These are phyloP conservation scores for Melanotaenia duboulayi DNA, from an alignment of 2,113 vertebrate genomes.

Conservation along the genomic window DNA sequence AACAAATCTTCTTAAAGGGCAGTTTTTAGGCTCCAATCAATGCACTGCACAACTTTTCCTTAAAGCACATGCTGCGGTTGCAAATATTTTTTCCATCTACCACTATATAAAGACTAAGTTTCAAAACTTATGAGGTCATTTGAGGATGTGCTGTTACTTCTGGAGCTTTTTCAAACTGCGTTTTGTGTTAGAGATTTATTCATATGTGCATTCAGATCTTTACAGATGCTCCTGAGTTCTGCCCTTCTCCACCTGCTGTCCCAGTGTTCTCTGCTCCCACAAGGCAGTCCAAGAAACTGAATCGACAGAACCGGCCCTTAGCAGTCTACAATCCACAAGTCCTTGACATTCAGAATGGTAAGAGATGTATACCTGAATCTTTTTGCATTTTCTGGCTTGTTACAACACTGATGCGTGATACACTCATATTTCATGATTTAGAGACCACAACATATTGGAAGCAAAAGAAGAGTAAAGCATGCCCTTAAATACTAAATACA, in stretches of 20 bases:
- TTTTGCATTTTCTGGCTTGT: constrained; percentile 13
- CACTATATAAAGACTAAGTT: constrained; percentile 48
- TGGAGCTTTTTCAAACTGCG: constrained; percentile 12
- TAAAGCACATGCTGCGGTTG: constrained; percentile 45
- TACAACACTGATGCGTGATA: not conserved
- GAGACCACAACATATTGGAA: not conserved
- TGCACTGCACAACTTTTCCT: constrained; percentile 44
- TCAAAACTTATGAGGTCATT: constrained; percentile 44
- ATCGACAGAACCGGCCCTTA: constrained; percentile 89
- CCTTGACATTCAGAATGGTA: constrained; percentile 93
- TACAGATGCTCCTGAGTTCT: constrained; percentile 87
- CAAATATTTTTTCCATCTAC: constrained; percentile 58
- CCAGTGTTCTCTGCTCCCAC: constrained; percentile 88
- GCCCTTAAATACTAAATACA: not conserved
- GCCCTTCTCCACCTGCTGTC: constrained; percentile 77
- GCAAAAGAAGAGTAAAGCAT: constrained; percentile 10
- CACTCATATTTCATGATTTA: constrained; percentile 13
- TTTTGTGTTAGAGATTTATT: constrained; percentile 40
- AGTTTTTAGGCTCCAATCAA: constrained; percentile 56
- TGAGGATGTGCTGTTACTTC: constrained; percentile 51
- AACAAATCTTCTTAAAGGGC: constrained; percentile 47
- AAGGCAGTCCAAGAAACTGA: constrained; percentile 91
- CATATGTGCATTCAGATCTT: constrained; percentile 90
- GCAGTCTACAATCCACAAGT: constrained; percentile 94
- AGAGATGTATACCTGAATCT: constrained; percentile 47